Percentiles rank a stretch among this genome's conserved stretches.
These are phyloP conservation scores for Heliconius ethilla DNA, from an alignment of 2,888 invertebrate genomes.

Conservation along the genomic window DNA sequence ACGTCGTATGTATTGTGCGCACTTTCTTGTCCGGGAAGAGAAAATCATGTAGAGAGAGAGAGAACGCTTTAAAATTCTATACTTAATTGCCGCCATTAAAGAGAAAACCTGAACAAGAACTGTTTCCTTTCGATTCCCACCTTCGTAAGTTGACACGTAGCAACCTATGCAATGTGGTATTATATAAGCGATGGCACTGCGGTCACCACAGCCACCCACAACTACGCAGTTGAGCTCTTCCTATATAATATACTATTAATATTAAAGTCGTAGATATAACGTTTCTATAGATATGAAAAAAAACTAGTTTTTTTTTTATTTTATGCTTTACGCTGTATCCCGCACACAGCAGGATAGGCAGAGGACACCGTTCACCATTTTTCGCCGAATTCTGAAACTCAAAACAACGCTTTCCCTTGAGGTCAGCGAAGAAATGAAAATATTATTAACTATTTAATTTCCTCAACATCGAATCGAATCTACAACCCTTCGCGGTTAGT, in stretches of 20 bases:
- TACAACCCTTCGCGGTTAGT: no score
- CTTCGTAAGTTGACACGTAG: slow-evolving; percentile 36
- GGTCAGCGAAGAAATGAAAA: no score
- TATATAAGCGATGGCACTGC: slow-evolving; percentile 37
- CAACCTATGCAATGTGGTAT: slow-evolving; percentile 22
- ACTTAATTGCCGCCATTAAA: slow-evolving; percentile 41
- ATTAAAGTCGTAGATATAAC: neutral
- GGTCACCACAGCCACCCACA: slow-evolving; percentile 23
- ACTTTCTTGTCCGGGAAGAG: slow-evolving; percentile 47
- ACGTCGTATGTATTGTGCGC: slow-evolving; percentile 24
- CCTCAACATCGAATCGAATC: no score
- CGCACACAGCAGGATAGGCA: no score
- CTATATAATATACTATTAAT: slow-evolving; percentile 9
- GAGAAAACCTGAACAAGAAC: slow-evolving; percentile 41
- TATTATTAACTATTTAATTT: no score
- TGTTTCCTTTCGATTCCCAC: slow-evolving; percentile 40
- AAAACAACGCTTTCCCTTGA: no score
- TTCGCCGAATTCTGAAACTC: no score
- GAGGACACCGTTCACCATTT: no score
- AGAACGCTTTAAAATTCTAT: slow-evolving; percentile 41
- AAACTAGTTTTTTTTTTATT: no score
- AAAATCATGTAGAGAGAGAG: slow-evolving; percentile 38
- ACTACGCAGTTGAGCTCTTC: slow-evolving; percentile 23
- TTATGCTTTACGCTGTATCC: no score
- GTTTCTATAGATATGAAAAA: slow-evolving; percentile 21